phyloP scores from a whole-genome alignment of 2,113 vertebrate genomes.

The Jacana jacana region DNA sequence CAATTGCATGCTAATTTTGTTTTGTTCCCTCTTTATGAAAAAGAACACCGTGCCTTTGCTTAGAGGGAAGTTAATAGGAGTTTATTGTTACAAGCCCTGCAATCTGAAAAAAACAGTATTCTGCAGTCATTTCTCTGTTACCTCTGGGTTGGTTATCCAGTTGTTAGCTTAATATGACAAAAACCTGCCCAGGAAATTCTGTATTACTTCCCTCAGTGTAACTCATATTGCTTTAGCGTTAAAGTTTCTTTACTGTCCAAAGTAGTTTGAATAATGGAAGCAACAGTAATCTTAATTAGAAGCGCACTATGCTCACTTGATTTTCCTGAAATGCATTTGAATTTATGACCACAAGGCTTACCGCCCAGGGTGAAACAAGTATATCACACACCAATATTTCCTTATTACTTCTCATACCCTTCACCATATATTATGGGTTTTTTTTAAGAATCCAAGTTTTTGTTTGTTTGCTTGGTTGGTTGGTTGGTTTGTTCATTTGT shows the following conservation, averaged over 20 bases:
- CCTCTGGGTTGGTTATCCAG: background rate
- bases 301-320: accelerated
- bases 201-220: background rate
- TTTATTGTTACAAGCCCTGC: background rate
- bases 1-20: background rate
- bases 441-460: background rate
- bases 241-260: background rate
- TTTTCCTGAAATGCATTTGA: background rate
- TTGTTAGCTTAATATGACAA: background rate
- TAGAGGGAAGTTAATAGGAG: background rate
- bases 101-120: background rate
- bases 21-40: background rate
- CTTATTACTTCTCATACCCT: background rate
- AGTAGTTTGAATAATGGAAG: background rate
- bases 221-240: background rate
- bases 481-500: background rate
- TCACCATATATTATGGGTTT: background rate
- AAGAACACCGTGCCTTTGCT: background rate
- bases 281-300: background rate
- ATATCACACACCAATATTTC: background rate
- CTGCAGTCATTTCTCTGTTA: background rate
- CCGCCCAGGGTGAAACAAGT: background rate
- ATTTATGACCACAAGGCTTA: background rate
- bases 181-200: background rate
- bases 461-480: background rate